Conservation (phyloP, 92 coral and sea anemone genomes). For the Porites evermanni region DNA sequence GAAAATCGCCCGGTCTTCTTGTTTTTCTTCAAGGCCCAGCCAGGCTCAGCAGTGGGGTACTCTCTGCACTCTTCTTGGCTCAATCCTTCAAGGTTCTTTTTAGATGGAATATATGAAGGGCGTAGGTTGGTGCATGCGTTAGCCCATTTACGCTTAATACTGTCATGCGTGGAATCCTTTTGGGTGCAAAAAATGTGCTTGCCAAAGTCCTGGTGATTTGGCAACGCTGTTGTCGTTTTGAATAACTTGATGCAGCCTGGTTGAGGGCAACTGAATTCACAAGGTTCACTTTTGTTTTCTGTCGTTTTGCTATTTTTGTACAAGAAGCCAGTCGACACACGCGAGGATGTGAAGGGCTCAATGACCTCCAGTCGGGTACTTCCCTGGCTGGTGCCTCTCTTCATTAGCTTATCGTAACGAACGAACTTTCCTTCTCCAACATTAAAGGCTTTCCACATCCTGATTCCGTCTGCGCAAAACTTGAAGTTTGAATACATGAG, state of each 20-base stretch:
- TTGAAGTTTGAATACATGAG: constrained; percentile 30
- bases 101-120: too few relatives aligned
- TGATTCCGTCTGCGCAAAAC: constrained; percentile 23
- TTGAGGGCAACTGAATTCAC: constrained; percentile 35
- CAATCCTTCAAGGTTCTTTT: background rate
- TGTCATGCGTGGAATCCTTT: background rate
- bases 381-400: constrained; percentile 22
- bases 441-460: constrained; percentile 35
- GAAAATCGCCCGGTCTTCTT: background rate
- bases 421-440: constrained; percentile 25
- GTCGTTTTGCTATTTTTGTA: too few relatives aligned
- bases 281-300: constrained; percentile 2
- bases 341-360: constrained; percentile 17
- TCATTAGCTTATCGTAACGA: constrained; percentile 39
- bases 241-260: constrained; percentile 24
- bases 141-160: too few relatives aligned
- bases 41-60: background rate
- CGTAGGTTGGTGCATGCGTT: too few relatives aligned
- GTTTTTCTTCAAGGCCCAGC: background rate
- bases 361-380: background rate
- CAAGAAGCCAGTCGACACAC: background rate
- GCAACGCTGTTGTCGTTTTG: constrained; percentile 26
- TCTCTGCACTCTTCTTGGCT: background rate
- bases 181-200: too few relatives aligned
- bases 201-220: background rate